Conservation (phyloP, 1,140 invertebrate genomes). For the Oncopeltus fasciatus region DNA sequence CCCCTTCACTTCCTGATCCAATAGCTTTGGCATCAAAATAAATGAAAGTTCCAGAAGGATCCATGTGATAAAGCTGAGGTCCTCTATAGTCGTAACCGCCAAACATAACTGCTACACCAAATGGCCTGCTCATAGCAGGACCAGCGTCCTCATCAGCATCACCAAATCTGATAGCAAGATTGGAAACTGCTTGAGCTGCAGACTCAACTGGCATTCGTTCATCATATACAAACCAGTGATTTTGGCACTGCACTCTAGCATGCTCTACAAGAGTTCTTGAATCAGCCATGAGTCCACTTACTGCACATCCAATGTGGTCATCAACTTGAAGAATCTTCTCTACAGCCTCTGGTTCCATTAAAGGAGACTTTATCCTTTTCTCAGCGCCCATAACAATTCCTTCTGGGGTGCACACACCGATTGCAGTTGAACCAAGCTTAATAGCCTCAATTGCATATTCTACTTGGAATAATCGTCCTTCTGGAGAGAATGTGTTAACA, state of each 20-base stretch:
- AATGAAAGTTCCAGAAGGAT: slow-evolving; percentile 94
- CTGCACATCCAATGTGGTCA: slow-evolving; percentile 91
- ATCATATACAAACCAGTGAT: slow-evolving; percentile 96
- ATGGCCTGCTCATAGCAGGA: slow-evolving; percentile 90
- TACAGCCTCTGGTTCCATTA: slow-evolving; percentile 92
- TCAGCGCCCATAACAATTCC: slow-evolving; percentile 94
- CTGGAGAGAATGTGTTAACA: slow-evolving; percentile 98
- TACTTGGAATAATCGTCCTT: slow-evolving; percentile 97
- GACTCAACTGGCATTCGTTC: slow-evolving; percentile 94
- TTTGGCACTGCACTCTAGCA: slow-evolving; percentile 89
- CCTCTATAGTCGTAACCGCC: slow-evolving; percentile 75
- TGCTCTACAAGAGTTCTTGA: slow-evolving; percentile 87
- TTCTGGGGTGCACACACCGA: slow-evolving; percentile 90
- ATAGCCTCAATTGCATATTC: slow-evolving; percentile 99
- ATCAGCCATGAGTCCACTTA: slow-evolving; percentile 96
- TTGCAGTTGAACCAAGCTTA: slow-evolving; percentile 96
- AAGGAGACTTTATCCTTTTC: slow-evolving; percentile 87
- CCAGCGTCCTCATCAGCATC: slow-evolving; percentile 92
- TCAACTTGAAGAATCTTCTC: slow-evolving; percentile 97
- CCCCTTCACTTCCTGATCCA: slow-evolving; percentile 96
- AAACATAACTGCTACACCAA: slow-evolving; percentile 92
- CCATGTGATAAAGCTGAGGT: slow-evolving; percentile 89
- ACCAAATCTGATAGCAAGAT: slow-evolving; percentile 95
- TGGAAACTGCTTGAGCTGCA: slow-evolving; percentile 93
- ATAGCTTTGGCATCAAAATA: slow-evolving; percentile 98